A percentile compares a stretch with the other conserved stretches of the same genome.
These are phyloP conservation scores for Molanna angustata DNA, from an alignment of 2,888 invertebrate genomes.

Conservation along the genomic window DNA sequence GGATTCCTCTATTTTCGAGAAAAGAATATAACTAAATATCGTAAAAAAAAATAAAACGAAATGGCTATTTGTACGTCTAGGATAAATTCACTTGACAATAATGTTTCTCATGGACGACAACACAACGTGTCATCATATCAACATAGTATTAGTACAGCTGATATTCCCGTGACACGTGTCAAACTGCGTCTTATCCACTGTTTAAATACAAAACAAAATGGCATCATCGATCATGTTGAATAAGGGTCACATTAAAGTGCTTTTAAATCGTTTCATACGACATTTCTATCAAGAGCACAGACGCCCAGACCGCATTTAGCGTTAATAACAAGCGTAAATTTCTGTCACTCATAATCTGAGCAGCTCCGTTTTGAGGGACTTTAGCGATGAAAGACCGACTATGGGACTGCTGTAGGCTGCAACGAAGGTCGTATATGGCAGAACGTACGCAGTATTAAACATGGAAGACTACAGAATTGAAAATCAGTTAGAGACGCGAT, in stretches of 20 bases:
- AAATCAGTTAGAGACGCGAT: no score
- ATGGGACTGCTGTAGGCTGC: no score
- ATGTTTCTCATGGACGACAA: conserved; percentile 2
- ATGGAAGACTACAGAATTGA: no score
- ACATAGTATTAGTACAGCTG: conserved; percentile 7
- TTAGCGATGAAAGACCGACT: background rate
- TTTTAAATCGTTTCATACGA: conserved; percentile 9
- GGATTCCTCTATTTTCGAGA: no score
- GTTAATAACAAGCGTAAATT: conserved; percentile 31
- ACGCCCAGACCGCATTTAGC: conserved; percentile 22
- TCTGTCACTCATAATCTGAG: conserved; percentile 32
- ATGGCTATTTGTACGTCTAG: background rate
- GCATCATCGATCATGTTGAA: conserved; percentile 6
- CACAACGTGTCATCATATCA: conserved; percentile 20
- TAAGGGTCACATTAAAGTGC: conserved; percentile 14
- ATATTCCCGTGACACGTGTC: conserved; percentile 11
- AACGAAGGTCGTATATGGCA: no score
- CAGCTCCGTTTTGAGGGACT: background rate
- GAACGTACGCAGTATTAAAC: no score
- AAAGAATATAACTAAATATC: no score
- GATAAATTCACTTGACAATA: background rate
- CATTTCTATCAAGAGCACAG: background rate
- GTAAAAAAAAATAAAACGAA: conserved; percentile 1
- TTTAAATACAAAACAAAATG: conserved; percentile 5
- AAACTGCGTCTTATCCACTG: background rate